Evolutionary conservation across 2,888 invertebrate genomes (phyloP).

Genomic region (Flexamia atlantica): DNA sequence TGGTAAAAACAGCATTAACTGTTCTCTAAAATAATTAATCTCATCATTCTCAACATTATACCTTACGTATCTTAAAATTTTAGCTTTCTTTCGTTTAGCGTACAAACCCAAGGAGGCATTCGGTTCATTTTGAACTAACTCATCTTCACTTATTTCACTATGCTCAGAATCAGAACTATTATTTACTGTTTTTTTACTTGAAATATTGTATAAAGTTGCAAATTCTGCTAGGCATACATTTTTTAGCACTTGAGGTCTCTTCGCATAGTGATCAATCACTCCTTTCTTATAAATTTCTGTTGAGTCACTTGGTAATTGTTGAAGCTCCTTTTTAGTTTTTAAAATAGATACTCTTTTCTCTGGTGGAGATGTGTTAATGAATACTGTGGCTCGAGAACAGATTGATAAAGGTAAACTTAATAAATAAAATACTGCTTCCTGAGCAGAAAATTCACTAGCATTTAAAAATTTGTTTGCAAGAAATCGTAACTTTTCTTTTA

Average conservation of each 20-base stretch:
- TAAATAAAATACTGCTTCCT: conserved; percentile 69
- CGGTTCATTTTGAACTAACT: background rate
- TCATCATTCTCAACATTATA: conserved; percentile 47
- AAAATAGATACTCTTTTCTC: conserved; percentile 1
- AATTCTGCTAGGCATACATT: conserved; percentile 71
- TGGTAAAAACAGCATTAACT: conserved; percentile 64
- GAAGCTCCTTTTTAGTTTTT: background rate
- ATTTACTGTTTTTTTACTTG: background rate
- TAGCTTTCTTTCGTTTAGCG: background rate
- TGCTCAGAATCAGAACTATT: background rate
- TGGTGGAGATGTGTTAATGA: background rate
- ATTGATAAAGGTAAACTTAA: background rate
- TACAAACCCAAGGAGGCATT: background rate
- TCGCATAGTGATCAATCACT: conserved; percentile 70
- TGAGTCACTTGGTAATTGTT: conserved; percentile 5
- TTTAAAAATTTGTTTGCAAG: conserved; percentile 69
- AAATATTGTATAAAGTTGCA: conserved; percentile 66
- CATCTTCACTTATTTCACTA: background rate
- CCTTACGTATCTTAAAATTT: conserved; percentile 51
- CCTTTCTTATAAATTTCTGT: conserved; percentile 63
- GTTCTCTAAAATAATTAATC: conserved; percentile 56
- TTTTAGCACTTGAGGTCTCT: conserved; percentile 70
- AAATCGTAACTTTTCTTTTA: conserved; percentile 68
- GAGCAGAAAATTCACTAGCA: conserved; percentile 70
- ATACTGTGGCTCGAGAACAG: background rate